Evolutionary conservation across 2,797 vertebrate genomes (phyloP), one percentile per base, ranked within the genome.

Genomic region (Pseudopleuronectes americanus): DNA sequence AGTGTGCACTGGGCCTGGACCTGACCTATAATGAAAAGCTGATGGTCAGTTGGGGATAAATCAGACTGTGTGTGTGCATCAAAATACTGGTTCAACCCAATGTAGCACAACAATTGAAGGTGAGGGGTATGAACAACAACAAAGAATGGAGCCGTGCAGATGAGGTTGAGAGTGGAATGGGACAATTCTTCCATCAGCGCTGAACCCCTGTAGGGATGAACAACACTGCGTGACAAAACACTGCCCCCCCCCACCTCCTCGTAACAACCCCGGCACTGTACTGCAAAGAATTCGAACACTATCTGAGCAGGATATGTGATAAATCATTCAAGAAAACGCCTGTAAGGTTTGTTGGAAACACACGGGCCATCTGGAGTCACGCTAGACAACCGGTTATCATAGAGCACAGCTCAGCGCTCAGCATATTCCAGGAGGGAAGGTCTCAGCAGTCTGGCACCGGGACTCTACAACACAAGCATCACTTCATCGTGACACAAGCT

Each of bases 1-100:
- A 54, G 94, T 21, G 64, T 60, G 64, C 97, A 98, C 60, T 95
- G 94, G 64, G 94, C 92, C 96, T 83, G 74, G 23, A 23, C 21
- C 6, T 61, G 62, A 72, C 58, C 90, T 89, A 3, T 26, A 69
- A 81, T 24, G 61, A 28, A 83, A n/a, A 68, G 52, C 1, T 13
- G 62, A 56, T 13, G 31, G 71, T 79, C 59, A 73, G 26, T 2
- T 31, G 36, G 41, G 41, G 36, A 62, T 21, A 24, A 65, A 59
- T 26, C 43, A 53, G 31, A 53, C 1, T 8, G 53, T 28, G 24
- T 28, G 24, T 53, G 43, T 6, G 64, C 16, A 66, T 43, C 57
- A 28, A 53, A 53, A 66, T 57, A 62, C 9, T 7, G 38, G 10
- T 16, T 10, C 8, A 4, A 54, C 16, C 26, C 23, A 16, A 16